phyloP scores from a whole-genome alignment of 2,797 vertebrate species.

The Semaprochilodus insignis region DNA sequence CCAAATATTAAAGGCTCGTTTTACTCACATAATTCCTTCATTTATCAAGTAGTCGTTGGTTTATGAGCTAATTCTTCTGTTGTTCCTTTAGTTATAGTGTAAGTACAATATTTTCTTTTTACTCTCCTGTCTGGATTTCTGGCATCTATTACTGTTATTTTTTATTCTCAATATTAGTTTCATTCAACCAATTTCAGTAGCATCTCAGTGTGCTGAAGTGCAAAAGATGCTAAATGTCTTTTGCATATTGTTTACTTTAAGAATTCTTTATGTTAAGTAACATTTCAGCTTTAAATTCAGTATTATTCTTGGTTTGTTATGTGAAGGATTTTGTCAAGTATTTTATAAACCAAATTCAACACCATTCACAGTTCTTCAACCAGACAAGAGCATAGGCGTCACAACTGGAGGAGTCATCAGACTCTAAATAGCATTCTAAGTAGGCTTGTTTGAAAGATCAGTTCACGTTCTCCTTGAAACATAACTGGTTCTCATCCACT shows the following conservation, averaged over 20 bases:
- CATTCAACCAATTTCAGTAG: neutral
- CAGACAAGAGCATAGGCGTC: neutral
- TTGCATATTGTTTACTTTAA: constrained; percentile 10
- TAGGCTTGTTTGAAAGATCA: neutral
- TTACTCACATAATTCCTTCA: neutral
- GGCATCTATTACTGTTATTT: neutral
- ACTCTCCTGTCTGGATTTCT: neutral
- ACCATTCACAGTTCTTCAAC: neutral
- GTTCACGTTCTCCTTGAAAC: neutral
- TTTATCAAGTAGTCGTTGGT: neutral
- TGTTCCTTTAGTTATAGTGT: neutral
- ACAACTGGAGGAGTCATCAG: neutral
- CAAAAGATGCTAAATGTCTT: neutral
- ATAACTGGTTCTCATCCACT: neutral
- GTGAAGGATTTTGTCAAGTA: constrained; percentile 35
- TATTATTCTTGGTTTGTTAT: constrained; percentile 38
- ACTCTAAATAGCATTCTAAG: neutral
- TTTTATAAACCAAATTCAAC: constrained; percentile 17
- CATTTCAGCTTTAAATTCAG: constrained; percentile 33
- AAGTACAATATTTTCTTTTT: neutral
- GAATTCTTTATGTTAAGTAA: neutral
- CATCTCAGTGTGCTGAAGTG: constrained; percentile 10
- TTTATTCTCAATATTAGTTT: neutral
- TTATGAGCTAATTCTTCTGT: neutral
- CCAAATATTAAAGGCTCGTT: neutral